Percentiles rank a stretch among this genome's conserved stretches.
Evolutionary conservation across 2,797 vertebrate genomes (phyloP).

Genomic region (Poecile montanus): DNA sequence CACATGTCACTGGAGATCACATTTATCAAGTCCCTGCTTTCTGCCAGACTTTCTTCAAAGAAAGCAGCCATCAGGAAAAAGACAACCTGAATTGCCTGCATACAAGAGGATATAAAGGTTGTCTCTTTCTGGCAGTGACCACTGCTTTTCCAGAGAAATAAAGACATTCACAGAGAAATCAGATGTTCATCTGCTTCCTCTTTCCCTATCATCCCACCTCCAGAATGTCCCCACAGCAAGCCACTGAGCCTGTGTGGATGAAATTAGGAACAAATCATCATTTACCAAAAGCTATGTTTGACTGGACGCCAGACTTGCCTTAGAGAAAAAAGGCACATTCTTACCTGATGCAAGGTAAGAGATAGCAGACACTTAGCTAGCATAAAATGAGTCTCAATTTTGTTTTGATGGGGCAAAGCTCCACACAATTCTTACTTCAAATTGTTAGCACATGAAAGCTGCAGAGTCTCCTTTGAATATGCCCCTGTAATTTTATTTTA

Average conservation of each 20-base stretch:
- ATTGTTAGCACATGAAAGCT: background rate
- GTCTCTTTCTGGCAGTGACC: background rate
- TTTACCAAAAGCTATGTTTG: background rate
- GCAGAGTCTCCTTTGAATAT: background rate
- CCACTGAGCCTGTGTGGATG: background rate
- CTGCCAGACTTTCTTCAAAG: background rate
- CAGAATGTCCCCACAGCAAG: background rate
- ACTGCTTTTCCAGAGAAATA: background rate
- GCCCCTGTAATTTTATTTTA: background rate
- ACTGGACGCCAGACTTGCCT: background rate
- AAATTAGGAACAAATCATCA: background rate
- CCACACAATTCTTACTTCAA: background rate
- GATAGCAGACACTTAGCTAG: background rate
- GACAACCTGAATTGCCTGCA: background rate
- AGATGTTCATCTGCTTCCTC: background rate
- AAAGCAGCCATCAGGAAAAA: background rate
- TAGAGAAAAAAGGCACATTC: background rate
- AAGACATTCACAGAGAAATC: background rate
- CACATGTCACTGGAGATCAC: background rate
- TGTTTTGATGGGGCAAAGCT: background rate
- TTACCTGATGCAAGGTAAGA: background rate
- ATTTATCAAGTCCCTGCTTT: background rate
- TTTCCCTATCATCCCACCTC: background rate
- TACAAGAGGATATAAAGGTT: background rate
- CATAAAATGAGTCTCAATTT: background rate